Conservation (phyloP, 2,113 vertebrate species). For the Indri indri region DNA sequence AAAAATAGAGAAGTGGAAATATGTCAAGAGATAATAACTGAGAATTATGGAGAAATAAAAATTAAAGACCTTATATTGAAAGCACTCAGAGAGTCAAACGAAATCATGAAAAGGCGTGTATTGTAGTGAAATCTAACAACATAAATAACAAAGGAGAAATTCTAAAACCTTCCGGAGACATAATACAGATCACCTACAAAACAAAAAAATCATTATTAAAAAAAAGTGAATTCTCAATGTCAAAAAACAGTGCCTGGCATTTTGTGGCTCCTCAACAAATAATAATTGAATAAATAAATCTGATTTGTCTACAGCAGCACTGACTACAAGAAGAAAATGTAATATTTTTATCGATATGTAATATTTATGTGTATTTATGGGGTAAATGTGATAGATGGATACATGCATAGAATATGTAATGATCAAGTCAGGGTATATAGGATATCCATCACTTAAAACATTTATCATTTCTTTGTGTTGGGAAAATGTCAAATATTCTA, state of each 20-base stretch:
- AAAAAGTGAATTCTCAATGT: not conserved
- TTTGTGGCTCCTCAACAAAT: not conserved
- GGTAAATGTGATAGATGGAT: not conserved
- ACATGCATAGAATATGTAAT: not conserved
- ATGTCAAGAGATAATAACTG: not conserved
- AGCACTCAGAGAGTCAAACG: not conserved
- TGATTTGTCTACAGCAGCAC: not conserved
- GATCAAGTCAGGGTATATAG: not conserved
- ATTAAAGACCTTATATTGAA: not conserved
- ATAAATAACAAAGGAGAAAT: not conserved
- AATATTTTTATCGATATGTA: not conserved
- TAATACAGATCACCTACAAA: not conserved
- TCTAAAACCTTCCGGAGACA: not conserved
- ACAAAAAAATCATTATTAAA: not conserved
- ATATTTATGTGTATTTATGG: not conserved
- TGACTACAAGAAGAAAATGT: not conserved
- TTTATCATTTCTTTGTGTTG: not conserved
- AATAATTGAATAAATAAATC: not conserved
- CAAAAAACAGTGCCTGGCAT: not conserved
- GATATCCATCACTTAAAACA: not conserved
- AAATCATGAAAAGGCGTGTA: not conserved
- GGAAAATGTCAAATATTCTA: not conserved
- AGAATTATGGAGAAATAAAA: slow-evolving; percentile 20
- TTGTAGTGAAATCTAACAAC: not conserved
- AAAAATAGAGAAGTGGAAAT: not conserved